Evolutionary conservation across 2,797 vertebrate genomes (phyloP).

Genomic region (Liasis olivaceus): DNA sequence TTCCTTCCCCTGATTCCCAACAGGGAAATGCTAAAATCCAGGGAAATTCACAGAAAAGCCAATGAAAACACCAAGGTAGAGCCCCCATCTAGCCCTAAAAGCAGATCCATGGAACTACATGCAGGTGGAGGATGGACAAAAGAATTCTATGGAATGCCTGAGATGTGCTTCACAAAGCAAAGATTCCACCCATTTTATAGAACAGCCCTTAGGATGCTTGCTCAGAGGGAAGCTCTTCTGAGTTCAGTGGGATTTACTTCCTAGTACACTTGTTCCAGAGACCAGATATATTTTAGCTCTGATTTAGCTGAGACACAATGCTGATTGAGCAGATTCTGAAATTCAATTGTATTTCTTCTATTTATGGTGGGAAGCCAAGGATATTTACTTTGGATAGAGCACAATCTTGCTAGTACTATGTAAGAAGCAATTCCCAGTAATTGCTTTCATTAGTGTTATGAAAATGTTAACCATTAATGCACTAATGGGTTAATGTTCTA

Average conservation of each 20-base stretch:
- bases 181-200: conserved; percentile 13
- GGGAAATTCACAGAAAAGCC: not conserved
- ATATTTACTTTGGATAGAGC: conserved; percentile 58
- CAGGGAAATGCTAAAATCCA: not conserved
- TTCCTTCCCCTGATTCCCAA: not conserved
- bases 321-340: conserved; percentile 53
- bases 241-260: not conserved
- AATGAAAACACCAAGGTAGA: not conserved
- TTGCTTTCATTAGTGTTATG: conserved; percentile 49
- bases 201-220: not conserved
- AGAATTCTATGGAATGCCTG: not conserved
- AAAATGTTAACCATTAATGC: conserved; percentile 44
- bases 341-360: conserved; percentile 42
- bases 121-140: not conserved
- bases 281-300: not conserved
- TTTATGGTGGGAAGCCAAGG: conserved; percentile 47
- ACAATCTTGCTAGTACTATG: conserved; percentile 51
- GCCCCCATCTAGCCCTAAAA: not conserved
- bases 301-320: conserved; percentile 54
- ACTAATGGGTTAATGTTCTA: conserved; percentile 32
- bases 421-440: conserved; percentile 54
- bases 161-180: not conserved
- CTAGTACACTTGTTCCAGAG: conserved; percentile 20
- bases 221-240: not conserved
- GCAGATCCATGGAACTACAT: not conserved